Conservation (phyloP, 2,888 invertebrate species). For the Tetanocera ferruginea region DNA sequence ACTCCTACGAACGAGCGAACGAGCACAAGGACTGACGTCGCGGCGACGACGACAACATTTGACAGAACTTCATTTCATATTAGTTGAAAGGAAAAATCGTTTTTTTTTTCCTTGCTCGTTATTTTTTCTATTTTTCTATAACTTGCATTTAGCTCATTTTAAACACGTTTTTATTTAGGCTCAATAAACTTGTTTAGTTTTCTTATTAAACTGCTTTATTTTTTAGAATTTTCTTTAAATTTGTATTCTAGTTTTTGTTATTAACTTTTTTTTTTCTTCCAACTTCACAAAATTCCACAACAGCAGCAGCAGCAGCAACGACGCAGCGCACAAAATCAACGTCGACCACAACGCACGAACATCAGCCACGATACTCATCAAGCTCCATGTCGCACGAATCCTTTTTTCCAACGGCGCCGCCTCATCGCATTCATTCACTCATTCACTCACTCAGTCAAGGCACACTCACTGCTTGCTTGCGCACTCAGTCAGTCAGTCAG, state of each 20-base stretch:
- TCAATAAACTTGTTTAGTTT: slow-evolving; percentile 29
- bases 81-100: slow-evolving; percentile 21
- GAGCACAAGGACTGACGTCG: slow-evolving; percentile 53
- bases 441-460: not conserved
- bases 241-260: slow-evolving; percentile 33
- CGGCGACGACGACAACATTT: slow-evolving; percentile 31
- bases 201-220: slow-evolving; percentile 27
- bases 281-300: slow-evolving; percentile 46
- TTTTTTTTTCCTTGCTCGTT: slow-evolving; percentile 3
- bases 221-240: slow-evolving; percentile 24
- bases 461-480: not conserved
- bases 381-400: slow-evolving; percentile 42
- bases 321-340: slow-evolving; percentile 46
- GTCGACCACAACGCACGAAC: slow-evolving; percentile 56
- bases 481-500: not conserved
- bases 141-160: not conserved
- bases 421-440: not conserved
- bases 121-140: not conserved
- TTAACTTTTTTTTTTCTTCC: slow-evolving; percentile 35
- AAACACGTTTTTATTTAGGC: not conserved
- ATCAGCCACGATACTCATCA: slow-evolving; percentile 55
- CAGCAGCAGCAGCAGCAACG: slow-evolving; percentile 48
- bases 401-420: slow-evolving; percentile 22
- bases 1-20: slow-evolving; percentile 55
- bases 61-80: slow-evolving; percentile 25